Evolutionary conservation across 2,888 invertebrate genomes (phyloP).

Genomic region (Nomada fucata): DNA sequence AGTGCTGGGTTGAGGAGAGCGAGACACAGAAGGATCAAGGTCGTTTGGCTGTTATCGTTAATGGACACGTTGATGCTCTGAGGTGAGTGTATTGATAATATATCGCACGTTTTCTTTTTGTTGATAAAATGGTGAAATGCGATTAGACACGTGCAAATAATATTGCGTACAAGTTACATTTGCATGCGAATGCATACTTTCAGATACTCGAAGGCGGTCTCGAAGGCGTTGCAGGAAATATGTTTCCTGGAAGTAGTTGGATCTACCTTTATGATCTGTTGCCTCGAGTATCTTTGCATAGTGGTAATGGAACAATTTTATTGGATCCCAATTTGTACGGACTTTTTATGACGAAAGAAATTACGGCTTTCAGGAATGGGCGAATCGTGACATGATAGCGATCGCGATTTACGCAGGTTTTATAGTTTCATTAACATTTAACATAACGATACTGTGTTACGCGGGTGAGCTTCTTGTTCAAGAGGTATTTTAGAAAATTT

Average conservation of each 20-base stretch:
- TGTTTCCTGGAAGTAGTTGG: constrained; percentile 75
- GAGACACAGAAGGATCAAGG: not conserved
- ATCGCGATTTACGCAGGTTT: constrained; percentile 70
- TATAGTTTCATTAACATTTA: constrained; percentile 74
- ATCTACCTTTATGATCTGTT: constrained; percentile 76
- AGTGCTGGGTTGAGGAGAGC: constrained; percentile 18
- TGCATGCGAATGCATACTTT: constrained; percentile 26
- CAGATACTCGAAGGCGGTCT: not conserved
- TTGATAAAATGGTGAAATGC: constrained; percentile 50
- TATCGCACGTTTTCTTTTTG: not conserved
- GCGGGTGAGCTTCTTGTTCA: constrained; percentile 76
- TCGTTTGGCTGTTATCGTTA: constrained; percentile 49
- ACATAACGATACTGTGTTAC: constrained; percentile 78
- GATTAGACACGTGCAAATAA: constrained; percentile 14
- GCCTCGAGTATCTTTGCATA: constrained; percentile 69
- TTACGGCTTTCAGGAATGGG: constrained; percentile 26
- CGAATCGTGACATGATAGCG: not conserved
- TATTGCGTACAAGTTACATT: too few relatives aligned
- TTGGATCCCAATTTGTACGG: not conserved
- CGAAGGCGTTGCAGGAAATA: not conserved
- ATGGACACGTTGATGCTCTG: constrained; percentile 58
- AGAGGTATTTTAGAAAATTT: constrained; percentile 59
- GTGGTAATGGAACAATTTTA: not conserved
- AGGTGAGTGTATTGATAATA: constrained; percentile 43
- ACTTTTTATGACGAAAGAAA: not conserved